phyloP scores from a whole-genome alignment of 1,140 invertebrate genomes.

The Leptinotarsa defecta region DNA sequence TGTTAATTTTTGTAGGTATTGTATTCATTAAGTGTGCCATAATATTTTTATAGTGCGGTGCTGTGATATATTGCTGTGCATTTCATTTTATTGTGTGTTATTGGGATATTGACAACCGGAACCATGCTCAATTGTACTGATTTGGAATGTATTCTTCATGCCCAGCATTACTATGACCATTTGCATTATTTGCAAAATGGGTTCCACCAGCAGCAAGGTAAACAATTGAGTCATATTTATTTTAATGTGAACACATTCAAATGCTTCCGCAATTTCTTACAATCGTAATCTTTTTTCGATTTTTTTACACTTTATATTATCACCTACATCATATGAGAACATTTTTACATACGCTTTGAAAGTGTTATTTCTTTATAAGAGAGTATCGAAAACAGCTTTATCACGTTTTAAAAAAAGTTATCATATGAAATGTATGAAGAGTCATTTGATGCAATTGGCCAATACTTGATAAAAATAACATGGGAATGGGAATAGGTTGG shows the following conservation, averaged over 20 bases:
- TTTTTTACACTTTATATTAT: no score
- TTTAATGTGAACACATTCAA: neutral
- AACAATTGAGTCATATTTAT: constrained; percentile 8
- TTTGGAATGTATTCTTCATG: constrained; percentile 75
- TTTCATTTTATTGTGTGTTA: neutral
- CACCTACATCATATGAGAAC: no score
- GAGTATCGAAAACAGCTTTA: no score
- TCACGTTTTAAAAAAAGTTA: no score
- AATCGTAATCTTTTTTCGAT: no score
- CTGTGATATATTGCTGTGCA: neutral
- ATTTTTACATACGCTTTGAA: no score
- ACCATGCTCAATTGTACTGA: constrained; percentile 77
- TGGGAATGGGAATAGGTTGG: no score
- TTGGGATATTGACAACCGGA: neutral
- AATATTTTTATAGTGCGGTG: neutral
- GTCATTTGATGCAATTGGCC: no score
- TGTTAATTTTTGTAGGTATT: neutral
- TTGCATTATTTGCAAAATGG: constrained; percentile 69
- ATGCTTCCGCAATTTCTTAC: no score
- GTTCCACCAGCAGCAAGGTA: constrained; percentile 54
- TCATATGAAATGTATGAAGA: no score
- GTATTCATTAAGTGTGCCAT: neutral
- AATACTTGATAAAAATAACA: no score
- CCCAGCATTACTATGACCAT: constrained; percentile 74
- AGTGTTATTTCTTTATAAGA: no score